Percentiles rank a stretch among this genome's conserved stretches.
These are phyloP conservation scores for Romanogobio albipinnatus DNA, from an alignment of 2,113 vertebrate species.

Conservation along the genomic window DNA sequence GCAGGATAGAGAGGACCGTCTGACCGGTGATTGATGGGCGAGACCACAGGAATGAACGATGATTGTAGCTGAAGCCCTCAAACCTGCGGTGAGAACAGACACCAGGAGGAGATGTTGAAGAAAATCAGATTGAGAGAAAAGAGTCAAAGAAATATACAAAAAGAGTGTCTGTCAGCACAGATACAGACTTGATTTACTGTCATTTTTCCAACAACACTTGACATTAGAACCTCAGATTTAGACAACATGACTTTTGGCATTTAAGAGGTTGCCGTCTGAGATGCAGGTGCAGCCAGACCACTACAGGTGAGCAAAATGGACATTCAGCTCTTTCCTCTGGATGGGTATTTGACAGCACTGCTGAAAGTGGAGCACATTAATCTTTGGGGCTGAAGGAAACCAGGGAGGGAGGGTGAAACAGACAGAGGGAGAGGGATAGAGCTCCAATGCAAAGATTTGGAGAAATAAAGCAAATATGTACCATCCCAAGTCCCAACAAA, in stretches of 20 bases:
- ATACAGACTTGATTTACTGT: neutral
- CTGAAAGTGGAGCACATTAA: slow-evolving; percentile 48
- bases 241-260: slow-evolving; percentile 42
- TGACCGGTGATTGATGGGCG: slow-evolving; percentile 39
- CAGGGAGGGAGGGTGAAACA: slow-evolving; percentile 2
- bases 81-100: slow-evolving; percentile 37
- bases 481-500: slow-evolving; percentile 24
- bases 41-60: slow-evolving; percentile 24
- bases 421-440: slow-evolving; percentile 24
- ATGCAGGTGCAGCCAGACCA: slow-evolving; percentile 15
- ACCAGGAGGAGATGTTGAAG: neutral
- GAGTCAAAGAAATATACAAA: slow-evolving; percentile 5
- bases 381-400: slow-evolving; percentile 27
- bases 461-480: slow-evolving; percentile 51
- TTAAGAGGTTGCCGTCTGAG: slow-evolving; percentile 7
- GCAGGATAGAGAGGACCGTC: neutral
- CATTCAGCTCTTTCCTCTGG: slow-evolving; percentile 31
- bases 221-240: slow-evolving; percentile 34
- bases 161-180: slow-evolving; percentile 2
- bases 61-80: slow-evolving; percentile 35
- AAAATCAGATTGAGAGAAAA: slow-evolving; percentile 20
- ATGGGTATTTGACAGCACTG: slow-evolving; percentile 33
- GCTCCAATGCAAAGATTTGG: slow-evolving; percentile 40
- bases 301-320: slow-evolving; percentile 48
- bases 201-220: slow-evolving; percentile 14